Evolutionary conservation across 2,888 invertebrate species (phyloP).

Genomic region (Drosophila putrida): DNA sequence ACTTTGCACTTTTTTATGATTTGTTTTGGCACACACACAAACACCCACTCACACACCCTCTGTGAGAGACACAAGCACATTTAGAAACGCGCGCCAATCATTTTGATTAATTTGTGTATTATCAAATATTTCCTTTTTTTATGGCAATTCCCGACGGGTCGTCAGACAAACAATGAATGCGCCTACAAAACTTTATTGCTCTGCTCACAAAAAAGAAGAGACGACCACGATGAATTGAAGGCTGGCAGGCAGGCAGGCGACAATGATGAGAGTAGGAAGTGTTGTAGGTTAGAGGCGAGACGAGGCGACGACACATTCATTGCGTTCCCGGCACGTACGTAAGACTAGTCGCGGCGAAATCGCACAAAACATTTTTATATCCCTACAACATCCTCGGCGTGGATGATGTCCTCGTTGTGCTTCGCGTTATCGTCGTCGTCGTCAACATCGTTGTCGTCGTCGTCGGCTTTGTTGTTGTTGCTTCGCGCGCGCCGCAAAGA

Average conservation of each 20-base stretch:
- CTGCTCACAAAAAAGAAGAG: slow-evolving; percentile 10
- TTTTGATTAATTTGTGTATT: slow-evolving; percentile 57
- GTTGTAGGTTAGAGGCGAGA: slow-evolving; percentile 39
- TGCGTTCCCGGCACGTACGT: slow-evolving; percentile 85
- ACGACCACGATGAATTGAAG: slow-evolving; percentile 19
- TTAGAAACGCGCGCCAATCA: slow-evolving; percentile 37
- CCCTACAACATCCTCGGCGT: slow-evolving; percentile 67
- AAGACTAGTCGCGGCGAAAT: slow-evolving; percentile 83
- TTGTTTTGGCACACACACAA: slow-evolving; percentile 61
- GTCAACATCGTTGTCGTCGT: slow-evolving; percentile 41
- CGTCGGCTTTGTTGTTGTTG: slow-evolving; percentile 52
- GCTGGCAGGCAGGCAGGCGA: not conserved
- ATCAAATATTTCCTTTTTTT: slow-evolving; percentile 44
- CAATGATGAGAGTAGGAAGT: slow-evolving; percentile 16
- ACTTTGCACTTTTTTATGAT: slow-evolving; percentile 40
- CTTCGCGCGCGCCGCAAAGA: slow-evolving; percentile 76
- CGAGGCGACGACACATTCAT: slow-evolving; percentile 73
- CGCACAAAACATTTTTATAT: slow-evolving; percentile 84
- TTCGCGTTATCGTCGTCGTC: slow-evolving; percentile 55
- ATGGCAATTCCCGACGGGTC: slow-evolving; percentile 31
- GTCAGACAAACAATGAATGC: slow-evolving; percentile 36
- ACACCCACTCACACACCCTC: not conserved
- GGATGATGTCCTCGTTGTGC: slow-evolving; percentile 65
- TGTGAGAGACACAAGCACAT: slow-evolving; percentile 7
- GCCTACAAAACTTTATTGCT: slow-evolving; percentile 25